Conservation (phyloP, 2,797 vertebrate species). For the Aulostomus chinensis region DNA sequence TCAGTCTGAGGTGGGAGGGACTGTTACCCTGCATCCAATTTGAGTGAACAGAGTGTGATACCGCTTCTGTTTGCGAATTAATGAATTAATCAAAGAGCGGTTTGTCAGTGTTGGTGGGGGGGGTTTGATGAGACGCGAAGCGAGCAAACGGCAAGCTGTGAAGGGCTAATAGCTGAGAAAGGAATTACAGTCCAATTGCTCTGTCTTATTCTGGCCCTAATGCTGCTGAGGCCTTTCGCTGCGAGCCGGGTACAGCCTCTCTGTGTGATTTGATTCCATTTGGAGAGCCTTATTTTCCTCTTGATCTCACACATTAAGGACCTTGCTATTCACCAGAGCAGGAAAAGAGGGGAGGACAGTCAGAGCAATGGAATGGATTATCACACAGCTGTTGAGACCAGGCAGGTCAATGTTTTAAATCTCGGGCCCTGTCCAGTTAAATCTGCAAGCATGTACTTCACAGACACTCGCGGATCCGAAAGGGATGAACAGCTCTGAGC, state of each 20-base stretch:
- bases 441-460: conserved; percentile 60
- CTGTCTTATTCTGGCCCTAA: conserved; percentile 72
- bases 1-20: conserved; percentile 54
- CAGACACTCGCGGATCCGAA: conserved; percentile 47
- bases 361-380: conserved; percentile 67
- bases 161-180: conserved; percentile 77
- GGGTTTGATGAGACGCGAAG: conserved; percentile 55
- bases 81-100: conserved; percentile 78
- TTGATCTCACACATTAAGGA: conserved; percentile 79
- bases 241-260: conserved; percentile 59
- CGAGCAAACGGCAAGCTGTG: conserved; percentile 59
- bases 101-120: conserved; percentile 26
- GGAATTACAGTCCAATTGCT: conserved; percentile 81
- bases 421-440: conserved; percentile 62
- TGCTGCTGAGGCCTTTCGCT: conserved; percentile 65
- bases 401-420: conserved; percentile 73
- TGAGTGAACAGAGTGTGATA: conserved; percentile 68
- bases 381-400: conserved; percentile 66
- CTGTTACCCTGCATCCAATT: conserved; percentile 71
- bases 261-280: conserved; percentile 79
- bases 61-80: conserved; percentile 76
- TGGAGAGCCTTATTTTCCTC: conserved; percentile 80
- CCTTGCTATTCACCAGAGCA: conserved; percentile 69
- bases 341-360: conserved; percentile 57
- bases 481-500: conserved; percentile 42